phyloP scores from a whole-genome alignment of 2,797 vertebrate species.

The Sylvia borin region DNA sequence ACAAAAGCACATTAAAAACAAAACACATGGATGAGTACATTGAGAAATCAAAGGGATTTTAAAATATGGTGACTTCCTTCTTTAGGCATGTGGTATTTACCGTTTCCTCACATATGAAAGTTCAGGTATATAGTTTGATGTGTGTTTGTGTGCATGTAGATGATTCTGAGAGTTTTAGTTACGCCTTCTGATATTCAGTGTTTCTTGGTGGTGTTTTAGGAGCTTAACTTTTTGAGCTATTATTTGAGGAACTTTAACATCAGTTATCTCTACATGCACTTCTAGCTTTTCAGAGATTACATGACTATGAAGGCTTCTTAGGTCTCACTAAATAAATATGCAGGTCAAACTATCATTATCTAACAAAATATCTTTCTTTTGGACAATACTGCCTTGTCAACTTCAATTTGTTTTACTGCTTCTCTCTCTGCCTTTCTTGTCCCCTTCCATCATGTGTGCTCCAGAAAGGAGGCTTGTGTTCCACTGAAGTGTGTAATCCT shows the following conservation, averaged over 20 bases:
- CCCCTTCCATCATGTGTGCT: neutral
- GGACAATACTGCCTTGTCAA: neutral
- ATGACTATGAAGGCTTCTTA: neutral
- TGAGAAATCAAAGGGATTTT: neutral
- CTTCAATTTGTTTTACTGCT: neutral
- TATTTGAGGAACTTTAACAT: neutral
- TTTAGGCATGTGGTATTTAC: neutral
- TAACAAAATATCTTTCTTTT: neutral
- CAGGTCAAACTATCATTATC: neutral
- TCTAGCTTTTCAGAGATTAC: neutral
- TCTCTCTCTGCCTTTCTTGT: neutral
- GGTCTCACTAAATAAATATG: neutral
- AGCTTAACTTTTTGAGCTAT: neutral
- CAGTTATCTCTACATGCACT: neutral
- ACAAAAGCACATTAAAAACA: neutral
- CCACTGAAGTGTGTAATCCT: neutral
- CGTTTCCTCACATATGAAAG: neutral
- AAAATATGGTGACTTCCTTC: neutral
- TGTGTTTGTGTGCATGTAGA: neutral
- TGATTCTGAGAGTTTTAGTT: neutral
- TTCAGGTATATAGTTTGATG: neutral
- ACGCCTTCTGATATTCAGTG: neutral
- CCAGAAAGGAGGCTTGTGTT: neutral
- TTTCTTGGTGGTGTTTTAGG: neutral
- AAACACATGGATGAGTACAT: accelerated